Evolutionary conservation across 2,888 invertebrate genomes (phyloP), one percentile per base, ranked within the genome.

Genomic region (Drosophila prolongata): DNA sequence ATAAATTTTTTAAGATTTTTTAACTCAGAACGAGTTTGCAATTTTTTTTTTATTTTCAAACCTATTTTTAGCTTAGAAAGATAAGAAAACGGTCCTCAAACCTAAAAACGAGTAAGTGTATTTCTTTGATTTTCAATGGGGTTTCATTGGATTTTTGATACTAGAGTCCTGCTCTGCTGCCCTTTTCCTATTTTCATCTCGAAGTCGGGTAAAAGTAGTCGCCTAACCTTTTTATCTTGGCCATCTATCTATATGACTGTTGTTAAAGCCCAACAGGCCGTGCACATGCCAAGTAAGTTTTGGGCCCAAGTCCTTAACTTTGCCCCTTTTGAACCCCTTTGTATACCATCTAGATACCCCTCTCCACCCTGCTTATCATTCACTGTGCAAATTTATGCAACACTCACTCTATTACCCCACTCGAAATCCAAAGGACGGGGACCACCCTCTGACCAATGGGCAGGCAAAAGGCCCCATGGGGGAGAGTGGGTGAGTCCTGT

Each of bases 191-290:
- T 24, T 16, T 38, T 8, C 16, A 16, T 49, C 10, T n/a, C 35
- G 11, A 52, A 55, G 53, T 42, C 38, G 11, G 27, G 19, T 38
- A 35, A 40, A 47, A 57, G 50, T 43, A 30, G 35, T 61, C 73
- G 62, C 73, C 65, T 76, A 80, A 83, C 87, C 84, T 69, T 53
- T 64, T 42, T 83, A 88, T 82, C 82, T 72, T 34, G 42, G 73
- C 78, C 80, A 78, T 78, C 87, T 80, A 88, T 83, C 80, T 86
- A 58, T 87, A 82, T 62, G 80, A 40, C 55, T 42, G 76, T 61
- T 77, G 73, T 86, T 65, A 75, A 86, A 88, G 88, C 70, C 72
- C 80, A 76, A 61, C 81, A 71, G 61, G 64, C 69, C 75, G 56
- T 68, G 77, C 56, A 71, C 79, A 78, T 58, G 65, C 65, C 76